Evolutionary conservation across 2,113 vertebrate species (phyloP).

Genomic region (Menidia beryllina): DNA sequence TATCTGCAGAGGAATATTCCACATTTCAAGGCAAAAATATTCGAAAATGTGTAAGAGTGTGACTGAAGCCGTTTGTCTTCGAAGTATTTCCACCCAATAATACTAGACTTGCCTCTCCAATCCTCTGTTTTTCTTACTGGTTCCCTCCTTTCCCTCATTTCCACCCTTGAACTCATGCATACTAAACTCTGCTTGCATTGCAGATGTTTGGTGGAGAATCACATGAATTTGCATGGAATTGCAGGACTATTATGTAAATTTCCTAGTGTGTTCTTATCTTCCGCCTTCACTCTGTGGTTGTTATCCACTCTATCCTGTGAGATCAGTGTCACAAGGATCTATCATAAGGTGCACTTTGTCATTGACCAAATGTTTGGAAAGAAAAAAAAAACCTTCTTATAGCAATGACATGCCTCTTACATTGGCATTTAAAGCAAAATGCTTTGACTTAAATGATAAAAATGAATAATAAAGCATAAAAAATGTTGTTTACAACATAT

Average conservation of each 20-base stretch:
- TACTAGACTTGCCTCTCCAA: conserved; percentile 46
- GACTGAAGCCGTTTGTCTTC: conserved; percentile 30
- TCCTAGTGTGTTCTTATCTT: conserved; percentile 51
- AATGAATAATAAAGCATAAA: not conserved
- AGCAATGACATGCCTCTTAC: not conserved
- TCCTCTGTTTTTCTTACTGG: conserved; percentile 30
- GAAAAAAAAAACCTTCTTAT: conserved; percentile 3
- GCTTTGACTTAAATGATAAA: not conserved
- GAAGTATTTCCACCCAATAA: conserved; percentile 59
- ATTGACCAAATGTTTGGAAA: conserved; percentile 25
- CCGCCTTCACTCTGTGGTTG: conserved; percentile 40
- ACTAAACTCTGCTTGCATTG: conserved; percentile 78
- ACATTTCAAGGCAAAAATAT: conserved; percentile 12
- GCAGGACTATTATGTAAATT: conserved; percentile 79
- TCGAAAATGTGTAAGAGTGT: not conserved
- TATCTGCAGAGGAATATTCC: conserved; percentile 20
- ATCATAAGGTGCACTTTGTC: conserved; percentile 45
- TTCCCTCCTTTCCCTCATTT: conserved; percentile 8
- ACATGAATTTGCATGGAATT: conserved; percentile 79
- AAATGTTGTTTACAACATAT: conserved; percentile 16
- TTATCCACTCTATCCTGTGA: conserved; percentile 24
- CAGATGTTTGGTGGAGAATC: conserved; percentile 75
- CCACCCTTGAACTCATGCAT: conserved; percentile 68
- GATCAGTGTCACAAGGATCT: conserved; percentile 34
- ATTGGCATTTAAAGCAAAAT: not conserved